Evolutionary conservation across 1,140 invertebrate genomes (phyloP).

Genomic region (Tenebrio molitor): DNA sequence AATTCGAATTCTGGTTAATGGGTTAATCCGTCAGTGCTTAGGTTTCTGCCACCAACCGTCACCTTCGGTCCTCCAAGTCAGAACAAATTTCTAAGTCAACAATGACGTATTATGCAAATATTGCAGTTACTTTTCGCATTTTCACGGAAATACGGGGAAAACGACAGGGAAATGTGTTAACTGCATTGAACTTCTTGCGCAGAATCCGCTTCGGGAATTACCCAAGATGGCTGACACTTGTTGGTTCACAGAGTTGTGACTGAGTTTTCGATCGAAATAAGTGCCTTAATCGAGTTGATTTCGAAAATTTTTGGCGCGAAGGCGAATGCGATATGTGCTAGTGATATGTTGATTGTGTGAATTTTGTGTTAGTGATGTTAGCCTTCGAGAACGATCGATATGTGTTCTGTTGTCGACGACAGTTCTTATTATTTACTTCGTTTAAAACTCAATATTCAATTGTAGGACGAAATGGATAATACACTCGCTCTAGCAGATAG

Average conservation of each 20-base stretch:
- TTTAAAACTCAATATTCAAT: conserved; percentile 49
- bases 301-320: conserved; percentile 46
- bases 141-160: neutral
- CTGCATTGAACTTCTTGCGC: neutral
- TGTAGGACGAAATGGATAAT: conserved; percentile 56
- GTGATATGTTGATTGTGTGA: conserved; percentile 38
- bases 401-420: conserved; percentile 55
- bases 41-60: no score
- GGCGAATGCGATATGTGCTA: conserved; percentile 3
- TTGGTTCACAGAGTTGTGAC: conserved; percentile 57
- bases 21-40: no score
- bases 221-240: conserved; percentile 64
- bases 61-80: no score
- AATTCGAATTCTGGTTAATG: no score
- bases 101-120: no score
- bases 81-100: no score
- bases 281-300: conserved; percentile 51
- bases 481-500: conserved; percentile 51
- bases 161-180: conserved; percentile 6
- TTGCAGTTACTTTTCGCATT: conserved; percentile 15
- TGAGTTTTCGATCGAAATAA: conserved; percentile 51
- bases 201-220: conserved; percentile 17
- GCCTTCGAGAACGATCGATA: conserved; percentile 50
- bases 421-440: conserved; percentile 53
- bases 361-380: conserved; percentile 51